Evolutionary conservation across 2,797 vertebrate species (phyloP).

Genomic region (Hippocampus kuda): DNA sequence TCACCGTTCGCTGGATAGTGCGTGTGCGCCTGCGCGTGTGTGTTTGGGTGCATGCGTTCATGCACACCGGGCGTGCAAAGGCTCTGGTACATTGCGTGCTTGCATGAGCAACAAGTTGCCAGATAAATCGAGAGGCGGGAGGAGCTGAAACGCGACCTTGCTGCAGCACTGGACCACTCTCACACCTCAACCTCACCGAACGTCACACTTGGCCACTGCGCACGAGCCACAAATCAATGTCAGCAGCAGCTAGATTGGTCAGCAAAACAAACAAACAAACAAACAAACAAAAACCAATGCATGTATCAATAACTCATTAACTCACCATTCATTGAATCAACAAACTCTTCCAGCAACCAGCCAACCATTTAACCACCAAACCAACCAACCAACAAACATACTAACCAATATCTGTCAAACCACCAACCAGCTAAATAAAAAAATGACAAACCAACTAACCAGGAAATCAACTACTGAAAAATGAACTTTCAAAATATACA

Average conservation of each 20-base stretch:
- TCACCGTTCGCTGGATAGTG: constrained; percentile 19
- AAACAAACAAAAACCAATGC: too few species aligned
- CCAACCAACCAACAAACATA: neutral
- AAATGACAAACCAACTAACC: neutral
- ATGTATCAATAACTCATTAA: neutral
- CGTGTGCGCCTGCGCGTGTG: constrained; percentile 10
- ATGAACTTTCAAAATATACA: too few species aligned
- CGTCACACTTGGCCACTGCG: neutral
- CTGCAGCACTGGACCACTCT: neutral
- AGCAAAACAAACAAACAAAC: neutral
- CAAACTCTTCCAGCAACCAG: too few species aligned
- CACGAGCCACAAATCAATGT: neutral
- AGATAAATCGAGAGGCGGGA: neutral
- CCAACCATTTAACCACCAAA: neutral
- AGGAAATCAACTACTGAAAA: neutral
- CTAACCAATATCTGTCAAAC: too few species aligned
- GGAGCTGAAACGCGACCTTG: neutral
- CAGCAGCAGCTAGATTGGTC: neutral
- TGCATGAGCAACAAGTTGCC: neutral
- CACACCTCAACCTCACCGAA: neutral
- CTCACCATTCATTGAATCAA: too few species aligned
- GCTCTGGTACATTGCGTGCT: neutral
- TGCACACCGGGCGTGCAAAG: neutral
- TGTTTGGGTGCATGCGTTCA: constrained; percentile 13
- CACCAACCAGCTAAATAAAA: too few species aligned